Percentiles rank a stretch among this genome's conserved stretches.
phyloP scores from a whole-genome alignment of 2,888 invertebrate genomes.

The Scaeva pyrastri region DNA sequence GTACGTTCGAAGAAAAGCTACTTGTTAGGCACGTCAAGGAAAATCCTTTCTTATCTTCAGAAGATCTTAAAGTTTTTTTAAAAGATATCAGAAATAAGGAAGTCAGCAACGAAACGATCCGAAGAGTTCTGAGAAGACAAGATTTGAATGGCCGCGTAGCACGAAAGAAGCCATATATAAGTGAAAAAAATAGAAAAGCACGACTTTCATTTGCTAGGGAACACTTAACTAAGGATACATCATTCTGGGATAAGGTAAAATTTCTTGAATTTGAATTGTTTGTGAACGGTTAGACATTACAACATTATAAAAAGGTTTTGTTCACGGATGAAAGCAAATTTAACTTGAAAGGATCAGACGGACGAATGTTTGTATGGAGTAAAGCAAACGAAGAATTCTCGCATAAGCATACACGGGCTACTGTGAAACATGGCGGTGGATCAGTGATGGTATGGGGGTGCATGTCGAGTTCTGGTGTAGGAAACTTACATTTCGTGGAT shows the following conservation, averaged over 20 bases:
- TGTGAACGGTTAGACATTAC: background rate
- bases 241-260: conserved; percentile 6
- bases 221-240: background rate
- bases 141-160: conserved; percentile 10
- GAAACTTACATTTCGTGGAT: too few relatives aligned
- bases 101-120: background rate
- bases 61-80: conserved; percentile 7
- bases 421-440: too few relatives aligned
- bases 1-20: background rate
- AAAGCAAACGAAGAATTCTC: too few relatives aligned
- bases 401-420: too few relatives aligned
- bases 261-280: background rate
- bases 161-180: too few relatives aligned
- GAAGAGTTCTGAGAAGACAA: conserved; percentile 7
- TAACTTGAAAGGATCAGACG: too few relatives aligned
- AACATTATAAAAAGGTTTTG: too few relatives aligned
- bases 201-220: background rate
- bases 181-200: conserved; percentile 11
- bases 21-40: too few relatives aligned
- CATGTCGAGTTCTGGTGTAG: too few relatives aligned
- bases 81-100: conserved; percentile 8
- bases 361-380: too few relatives aligned
- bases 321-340: too few relatives aligned
- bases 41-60: background rate
- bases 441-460: too few relatives aligned